Evolutionary conservation across 2,888 invertebrate genomes (phyloP), one percentile per base, ranked within the genome.

Genomic region (Eupeodes luniger): DNA sequence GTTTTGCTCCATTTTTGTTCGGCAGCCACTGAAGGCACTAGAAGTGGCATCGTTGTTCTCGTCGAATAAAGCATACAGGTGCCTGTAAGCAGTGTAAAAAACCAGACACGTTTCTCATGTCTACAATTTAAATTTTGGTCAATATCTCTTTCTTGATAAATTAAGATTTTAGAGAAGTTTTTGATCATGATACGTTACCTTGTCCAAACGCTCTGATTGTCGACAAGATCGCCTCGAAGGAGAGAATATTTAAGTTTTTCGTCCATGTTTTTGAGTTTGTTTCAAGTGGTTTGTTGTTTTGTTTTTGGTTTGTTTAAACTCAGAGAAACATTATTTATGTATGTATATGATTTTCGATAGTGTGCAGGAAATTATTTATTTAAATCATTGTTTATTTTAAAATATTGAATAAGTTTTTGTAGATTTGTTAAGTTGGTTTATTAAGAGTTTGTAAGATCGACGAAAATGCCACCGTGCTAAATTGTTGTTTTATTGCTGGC

Each of bases 1-100:
- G 95, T 95, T 93, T 96, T 96, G 90, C 95, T 95, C 96, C 96
- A 96, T 79, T 94, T 94, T 91, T 95, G 94, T 90, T 96, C 96
- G 74, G 95, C 94, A 57, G 95, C 94, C 72, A 96, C 95, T 0
- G 95, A 94, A 16, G 96, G 95, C 82, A 95, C 94, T 84, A 95
- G 94, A 67, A 96, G 93, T 12, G 96, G 96, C 93, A 96, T 95
- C 4, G 96, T 95, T 7, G 96, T 96, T 85, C 96, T 94, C 9
- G 95, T 95, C 0, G 96, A 95, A 91, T 96, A 96, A 47, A 96
- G 91, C 92, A 95, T 94, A 88, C 95, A 95, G 10, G 96, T 96
- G 5, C 96, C 96, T 70, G 94, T 93, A 80, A 96, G 94, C 66
- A 96, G 91, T 12, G 94, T 94, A 12, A 95, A 90, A 85, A 95